Base-by-base conservation (phyloP, 2,888 invertebrate genomes). In the Chloromyia formosa region DNA sequence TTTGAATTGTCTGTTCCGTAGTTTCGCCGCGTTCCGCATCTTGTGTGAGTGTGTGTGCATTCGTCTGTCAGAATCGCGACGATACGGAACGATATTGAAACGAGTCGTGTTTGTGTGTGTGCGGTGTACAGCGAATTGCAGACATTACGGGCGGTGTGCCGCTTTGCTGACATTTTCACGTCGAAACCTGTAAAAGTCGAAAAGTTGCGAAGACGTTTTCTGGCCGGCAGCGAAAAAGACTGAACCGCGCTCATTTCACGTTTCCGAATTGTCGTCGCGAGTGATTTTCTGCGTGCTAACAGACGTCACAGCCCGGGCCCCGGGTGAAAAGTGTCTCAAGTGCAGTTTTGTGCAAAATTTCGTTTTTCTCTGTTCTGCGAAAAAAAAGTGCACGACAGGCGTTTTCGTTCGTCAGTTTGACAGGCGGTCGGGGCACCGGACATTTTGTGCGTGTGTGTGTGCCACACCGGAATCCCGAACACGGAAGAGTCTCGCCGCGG, bases 81-180 rank as follows among this genome's bases (percentile, higher is more conserved):
- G 7, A 7, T 10, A 49, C 16, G 27, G 10, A 23, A 60, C 27
- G 23, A 5, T 9, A 60, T 22, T 23, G 62, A 23, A 62, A 40
- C 62, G 18, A 49, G 45, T n/a, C 1, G 22, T 49, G n/a, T n/a
- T n/a, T n/a, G n/a, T n/a, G n/a, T n/a, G n/a, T n/a, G n/a, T n/a
- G n/a, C n/a, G n/a, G n/a, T n/a, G n/a, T n/a, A n/a, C n/a, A n/a
- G n/a, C n/a, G n/a, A n/a, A n/a, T n/a, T n/a, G n/a, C 45, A 22
- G 49, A 66, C 66, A 45, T n/a, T 22, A 66, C 66, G 45, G 71
- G 68, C 53, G 40, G 71, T 69, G 71, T 56, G 56, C 71, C 71
- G 71, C 27, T 35, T 7, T 2, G 27, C 71, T 71, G 71, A 71
- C 71, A 71, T 58, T 71, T 71, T 71, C 66, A 66, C 45, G 66